Conservation (phyloP, 2,113 vertebrate species). For the Brachionichthys hirsutus region DNA sequence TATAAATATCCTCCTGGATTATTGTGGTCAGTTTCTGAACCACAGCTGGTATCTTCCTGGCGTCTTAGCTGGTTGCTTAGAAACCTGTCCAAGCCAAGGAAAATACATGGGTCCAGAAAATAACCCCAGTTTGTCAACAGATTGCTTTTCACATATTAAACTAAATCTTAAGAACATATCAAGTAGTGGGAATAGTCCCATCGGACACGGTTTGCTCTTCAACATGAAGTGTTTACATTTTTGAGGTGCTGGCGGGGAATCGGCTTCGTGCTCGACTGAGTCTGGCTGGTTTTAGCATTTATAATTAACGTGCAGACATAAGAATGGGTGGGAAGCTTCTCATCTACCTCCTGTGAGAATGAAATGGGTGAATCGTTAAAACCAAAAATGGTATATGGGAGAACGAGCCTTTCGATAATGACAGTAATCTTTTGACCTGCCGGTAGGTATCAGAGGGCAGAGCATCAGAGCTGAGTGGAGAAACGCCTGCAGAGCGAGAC, state of each 20-base stretch:
- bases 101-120: neutral
- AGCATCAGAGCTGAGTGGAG: constrained; percentile 24
- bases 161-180: neutral
- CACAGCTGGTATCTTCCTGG: neutral
- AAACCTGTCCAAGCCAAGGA: neutral
- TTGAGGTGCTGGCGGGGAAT: neutral
- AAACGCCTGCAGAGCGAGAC: constrained; percentile 18
- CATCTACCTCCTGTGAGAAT: no score
- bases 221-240: no score
- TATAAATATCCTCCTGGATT: neutral
- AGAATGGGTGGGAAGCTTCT: neutral
- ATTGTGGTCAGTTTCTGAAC: constrained; percentile 1
- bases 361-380: no score
- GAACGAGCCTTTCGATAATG: no score
- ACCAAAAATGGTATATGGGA: no score
- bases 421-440: no score
- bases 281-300: neutral
- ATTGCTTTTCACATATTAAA: neutral
- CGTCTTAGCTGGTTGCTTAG: neutral
- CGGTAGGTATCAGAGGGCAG: constrained; percentile 58
- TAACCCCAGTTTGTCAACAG: neutral
- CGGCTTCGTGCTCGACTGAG: neutral
- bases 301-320: neutral
- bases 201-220: no score
- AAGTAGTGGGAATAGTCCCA: neutral